Evolutionary conservation across 2,113 vertebrate genomes (phyloP), one percentile per base, ranked within the genome.

Genomic region (Tragelaphus strepsiceros): DNA sequence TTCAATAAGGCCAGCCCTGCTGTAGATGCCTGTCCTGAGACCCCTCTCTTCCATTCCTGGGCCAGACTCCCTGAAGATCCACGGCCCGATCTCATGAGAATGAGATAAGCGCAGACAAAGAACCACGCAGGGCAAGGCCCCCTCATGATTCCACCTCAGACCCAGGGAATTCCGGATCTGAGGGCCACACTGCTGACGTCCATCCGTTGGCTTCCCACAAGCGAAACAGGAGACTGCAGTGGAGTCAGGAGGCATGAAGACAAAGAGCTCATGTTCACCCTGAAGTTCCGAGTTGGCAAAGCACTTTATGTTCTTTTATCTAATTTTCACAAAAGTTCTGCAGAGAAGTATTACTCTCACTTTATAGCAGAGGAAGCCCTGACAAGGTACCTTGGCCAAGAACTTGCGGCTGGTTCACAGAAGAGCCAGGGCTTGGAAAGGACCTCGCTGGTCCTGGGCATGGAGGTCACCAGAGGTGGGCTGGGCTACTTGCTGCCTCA

Each of bases 121-220:
- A 74, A n/a, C 43, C 43, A 19, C 1, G 0, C 3, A 2, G 10
- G 51, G 30, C 5, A 26, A 22, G 0, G 5, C 7, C 62, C 62
- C 3, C 1, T 14, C 26, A 1, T 2, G 74, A 46, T 28, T 81
- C 62, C 2, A 1, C 59, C 22, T 71, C 58, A 3, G 53, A 35
- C 28, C 43, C 26, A 6, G 30, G 56, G 19, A 78, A n/a, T 13
- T 64, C 53, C 8, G 62, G 17, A 30, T 35, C 16, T 17, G 49
- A 71, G 35, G 28, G 13, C 43, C 49, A 54, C 6, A 0, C 49
- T 21, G 49, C 14, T 8, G 3, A 14, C 15, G 1, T 26, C 64
- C 2, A 1, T 13, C n/a, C 1, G 0, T 15, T 77, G 62, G 13
- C 26, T 91, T 58, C 64, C 46, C 6, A 10, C 7, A 3, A 30